These are phyloP conservation scores for Hemibates koningsi DNA, from an alignment of 2,113 vertebrate genomes.

Conservation along the genomic window DNA sequence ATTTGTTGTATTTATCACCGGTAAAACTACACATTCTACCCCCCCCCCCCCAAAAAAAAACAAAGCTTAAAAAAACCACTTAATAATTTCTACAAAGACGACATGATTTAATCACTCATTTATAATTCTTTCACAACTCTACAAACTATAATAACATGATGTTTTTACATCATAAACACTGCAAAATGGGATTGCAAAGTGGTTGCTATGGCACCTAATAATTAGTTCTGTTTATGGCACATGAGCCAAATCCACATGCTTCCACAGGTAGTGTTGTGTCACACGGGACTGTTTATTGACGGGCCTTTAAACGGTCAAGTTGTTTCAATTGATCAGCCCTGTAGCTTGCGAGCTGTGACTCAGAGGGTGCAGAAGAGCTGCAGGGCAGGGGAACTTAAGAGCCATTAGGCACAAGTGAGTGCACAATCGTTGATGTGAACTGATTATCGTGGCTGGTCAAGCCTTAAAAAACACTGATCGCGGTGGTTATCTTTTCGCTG, in stretches of 20 bases:
- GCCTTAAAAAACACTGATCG: slow-evolving; percentile 70
- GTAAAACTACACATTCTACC: neutral
- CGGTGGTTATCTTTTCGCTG: slow-evolving; percentile 68
- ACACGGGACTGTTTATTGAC: slow-evolving; percentile 75
- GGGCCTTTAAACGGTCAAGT: slow-evolving; percentile 71
- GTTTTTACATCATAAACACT: neutral
- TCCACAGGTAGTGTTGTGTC: slow-evolving; percentile 61
- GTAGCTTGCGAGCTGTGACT: slow-evolving; percentile 50
- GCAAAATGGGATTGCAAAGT: neutral
- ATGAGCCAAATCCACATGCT: slow-evolving; percentile 50
- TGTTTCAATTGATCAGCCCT: slow-evolving; percentile 78
- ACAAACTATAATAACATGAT: neutral
- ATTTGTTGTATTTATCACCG: neutral
- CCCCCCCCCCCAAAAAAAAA: neutral
- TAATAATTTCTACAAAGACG: neutral
- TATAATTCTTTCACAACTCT: neutral
- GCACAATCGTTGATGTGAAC: slow-evolving; percentile 60
- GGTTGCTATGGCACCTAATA: neutral
- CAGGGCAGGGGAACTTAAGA: slow-evolving; percentile 56
- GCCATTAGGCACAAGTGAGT: slow-evolving; percentile 67
- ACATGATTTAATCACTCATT: neutral
- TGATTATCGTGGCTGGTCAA: slow-evolving; percentile 71
- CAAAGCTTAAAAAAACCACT: neutral
- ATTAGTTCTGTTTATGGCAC: slow-evolving; percentile 52
- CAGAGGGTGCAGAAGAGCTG: slow-evolving; percentile 24